Evolutionary conservation across 2,888 invertebrate species (phyloP).

Genomic region (Rhingia campestris): DNA sequence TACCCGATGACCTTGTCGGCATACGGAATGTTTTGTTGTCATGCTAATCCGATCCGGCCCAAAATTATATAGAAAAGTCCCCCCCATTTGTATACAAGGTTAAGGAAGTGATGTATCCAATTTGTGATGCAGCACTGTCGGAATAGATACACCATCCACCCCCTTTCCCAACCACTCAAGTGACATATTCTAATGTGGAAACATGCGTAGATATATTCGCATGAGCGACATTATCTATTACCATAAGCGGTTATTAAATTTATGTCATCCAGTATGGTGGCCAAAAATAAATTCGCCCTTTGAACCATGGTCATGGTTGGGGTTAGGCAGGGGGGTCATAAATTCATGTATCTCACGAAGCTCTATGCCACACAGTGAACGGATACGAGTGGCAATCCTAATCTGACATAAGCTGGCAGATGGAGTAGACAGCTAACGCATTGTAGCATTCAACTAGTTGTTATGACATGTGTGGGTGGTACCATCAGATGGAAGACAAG

Average conservation of each 20-base stretch:
- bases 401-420: conserved; percentile 41
- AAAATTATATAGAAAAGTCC: neutral
- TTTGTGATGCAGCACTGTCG: neutral
- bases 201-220: neutral
- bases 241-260: conserved; percentile 52
- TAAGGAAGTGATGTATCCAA: neutral
- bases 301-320: neutral
- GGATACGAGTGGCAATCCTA: conserved; percentile 26
- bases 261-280: conserved; percentile 38
- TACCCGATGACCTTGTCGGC: conserved; percentile 43
- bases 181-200: conserved; percentile 6
- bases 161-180: neutral
- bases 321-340: neutral
- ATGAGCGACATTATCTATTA: conserved; percentile 15
- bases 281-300: conserved; percentile 42
- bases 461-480: neutral
- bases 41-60: neutral
- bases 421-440: conserved; percentile 23
- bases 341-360: conserved; percentile 1
- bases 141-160: conserved; percentile 5
- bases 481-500: neutral
- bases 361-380: conserved; percentile 42
- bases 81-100: neutral
- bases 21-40: neutral
- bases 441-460: conserved; percentile 11